Evolutionary conservation across 2,797 vertebrate species (phyloP).

Genomic region (Myotis myotis): DNA sequence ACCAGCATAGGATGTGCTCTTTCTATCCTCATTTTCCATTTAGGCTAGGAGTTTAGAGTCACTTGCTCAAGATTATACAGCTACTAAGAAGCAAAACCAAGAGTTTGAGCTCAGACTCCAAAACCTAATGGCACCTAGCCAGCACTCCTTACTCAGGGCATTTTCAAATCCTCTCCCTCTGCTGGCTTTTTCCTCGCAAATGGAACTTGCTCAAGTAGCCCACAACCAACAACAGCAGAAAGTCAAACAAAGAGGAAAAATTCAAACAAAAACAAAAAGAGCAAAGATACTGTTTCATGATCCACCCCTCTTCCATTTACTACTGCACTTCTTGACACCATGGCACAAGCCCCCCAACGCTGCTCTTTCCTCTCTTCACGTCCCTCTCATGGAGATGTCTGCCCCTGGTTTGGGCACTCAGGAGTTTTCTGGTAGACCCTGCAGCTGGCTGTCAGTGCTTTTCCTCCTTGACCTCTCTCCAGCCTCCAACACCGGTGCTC

Average conservation of each 20-base stretch:
- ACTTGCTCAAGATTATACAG: not conserved
- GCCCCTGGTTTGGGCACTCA: not conserved
- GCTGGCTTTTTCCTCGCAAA: not conserved
- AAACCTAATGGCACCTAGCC: not conserved
- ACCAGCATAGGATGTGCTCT: not conserved
- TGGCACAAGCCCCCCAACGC: fast-evolving
- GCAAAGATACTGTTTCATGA: not conserved
- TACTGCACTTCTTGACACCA: not conserved
- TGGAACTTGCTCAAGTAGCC: not conserved
- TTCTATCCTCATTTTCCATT: not conserved
- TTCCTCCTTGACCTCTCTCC: not conserved
- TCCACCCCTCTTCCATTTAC: not conserved
- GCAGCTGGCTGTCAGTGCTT: not conserved
- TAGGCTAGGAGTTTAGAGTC: not conserved
- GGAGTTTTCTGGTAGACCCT: not conserved
- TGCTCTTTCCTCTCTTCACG: not conserved
- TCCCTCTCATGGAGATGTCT: not conserved
- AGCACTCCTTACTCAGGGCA: not conserved
- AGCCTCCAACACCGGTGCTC: not conserved
- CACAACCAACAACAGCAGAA: not conserved
- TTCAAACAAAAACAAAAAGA: not conserved
- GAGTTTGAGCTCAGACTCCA: not conserved
- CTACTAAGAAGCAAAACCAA: not conserved
- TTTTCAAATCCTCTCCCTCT: not conserved
- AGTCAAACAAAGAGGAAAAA: not conserved